Evolutionary conservation across 30 jellyfish, hydroid and myxozoan genomes (phyloP), one percentile per base, ranked within the genome.

Genomic region (Hydra vulgaris): DNA sequence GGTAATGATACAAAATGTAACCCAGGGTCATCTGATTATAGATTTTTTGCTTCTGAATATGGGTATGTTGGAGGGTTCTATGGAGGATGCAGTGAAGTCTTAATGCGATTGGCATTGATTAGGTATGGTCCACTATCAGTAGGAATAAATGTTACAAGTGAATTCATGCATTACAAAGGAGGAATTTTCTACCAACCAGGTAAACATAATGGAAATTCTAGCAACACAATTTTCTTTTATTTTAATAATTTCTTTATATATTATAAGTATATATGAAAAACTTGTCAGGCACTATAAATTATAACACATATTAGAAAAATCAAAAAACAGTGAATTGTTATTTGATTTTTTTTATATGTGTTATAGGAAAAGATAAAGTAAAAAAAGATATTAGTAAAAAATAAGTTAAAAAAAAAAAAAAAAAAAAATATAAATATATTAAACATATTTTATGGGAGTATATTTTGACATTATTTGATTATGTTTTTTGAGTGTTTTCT

Each of bases 51-150:
- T 4, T 81, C 82, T n/a, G 79, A 73, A 0, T 85, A 75, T 54
- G 81, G 86, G 17, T 85, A 85, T 23, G 83, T 85, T 55, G 95
- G 95, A 5, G 95, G 95, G 21, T 85, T 85, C 27, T 85, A 85
- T 67, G 95, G 95, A 18, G 95, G 81, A 17, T 79, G 87, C 70
- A 85, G 81, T 66, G 95, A 85, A 71, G 85, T 83, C 17, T 56
- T 79, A 54, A 85, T 85, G 95, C 25, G 90, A 27, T 25, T 85
- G 7, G 88, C 88, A n/a, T 26, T 85, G 54, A 66, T 81, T 21
- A 85, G 73, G 73, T 53, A 79, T 72, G 95, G 95, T 18, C 95
- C 95, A 15, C 18, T 85, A 18, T 84, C 91, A 0, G 76, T 85
- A 7, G 72, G 94, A 17, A 24, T 85, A 26, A 27, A 23, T 74